Percentiles rank a stretch among this genome's conserved stretches.
These are phyloP conservation scores for Zaprionus capensis DNA, from an alignment of 1,140 invertebrate species.

Conservation along the genomic window DNA sequence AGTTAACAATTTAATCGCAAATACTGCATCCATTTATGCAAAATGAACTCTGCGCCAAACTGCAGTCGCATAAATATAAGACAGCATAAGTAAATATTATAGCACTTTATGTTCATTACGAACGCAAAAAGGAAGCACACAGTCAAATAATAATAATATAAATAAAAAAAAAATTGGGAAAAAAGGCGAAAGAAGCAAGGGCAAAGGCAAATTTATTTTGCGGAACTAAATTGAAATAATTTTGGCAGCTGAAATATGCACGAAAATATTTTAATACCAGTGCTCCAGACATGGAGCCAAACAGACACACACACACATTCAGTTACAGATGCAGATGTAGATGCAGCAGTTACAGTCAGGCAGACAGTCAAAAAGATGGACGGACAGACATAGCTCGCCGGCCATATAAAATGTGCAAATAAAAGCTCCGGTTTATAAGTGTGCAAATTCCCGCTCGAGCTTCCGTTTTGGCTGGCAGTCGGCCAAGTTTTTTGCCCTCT, in stretches of 20 bases:
- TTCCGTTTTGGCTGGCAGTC: constrained; percentile 51
- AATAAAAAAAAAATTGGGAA: constrained; percentile 25
- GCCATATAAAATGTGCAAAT: constrained; percentile 57
- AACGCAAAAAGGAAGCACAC: constrained; percentile 32
- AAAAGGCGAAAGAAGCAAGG: constrained; percentile 18
- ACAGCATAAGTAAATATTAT: constrained; percentile 60
- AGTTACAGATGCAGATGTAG: constrained; percentile 5
- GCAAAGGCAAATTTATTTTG: constrained; percentile 74
- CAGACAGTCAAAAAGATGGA: constrained; percentile 27
- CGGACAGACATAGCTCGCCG: constrained; percentile 18
- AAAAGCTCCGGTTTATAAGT: constrained; percentile 57
- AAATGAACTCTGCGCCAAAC: not conserved
- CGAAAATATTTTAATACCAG: constrained; percentile 75
- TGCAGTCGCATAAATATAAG: constrained; percentile 35
- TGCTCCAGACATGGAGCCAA: constrained; percentile 32
- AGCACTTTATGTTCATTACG: constrained; percentile 65
- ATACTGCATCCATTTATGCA: not conserved
- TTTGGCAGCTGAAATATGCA: constrained; percentile 79
- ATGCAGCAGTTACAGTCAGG: constrained; percentile 1
- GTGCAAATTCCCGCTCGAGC: constrained; percentile 33
- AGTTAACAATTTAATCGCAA: not conserved
- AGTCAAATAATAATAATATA: constrained; percentile 24
- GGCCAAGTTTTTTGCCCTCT: constrained; percentile 51
- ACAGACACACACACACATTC: constrained; percentile 9
- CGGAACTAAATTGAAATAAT: constrained; percentile 83